Percentiles rank a stretch among this genome's conserved stretches.
These are phyloP conservation scores for Raja brachyura DNA, from an alignment of 2,113 vertebrate genomes.

Conservation along the genomic window DNA sequence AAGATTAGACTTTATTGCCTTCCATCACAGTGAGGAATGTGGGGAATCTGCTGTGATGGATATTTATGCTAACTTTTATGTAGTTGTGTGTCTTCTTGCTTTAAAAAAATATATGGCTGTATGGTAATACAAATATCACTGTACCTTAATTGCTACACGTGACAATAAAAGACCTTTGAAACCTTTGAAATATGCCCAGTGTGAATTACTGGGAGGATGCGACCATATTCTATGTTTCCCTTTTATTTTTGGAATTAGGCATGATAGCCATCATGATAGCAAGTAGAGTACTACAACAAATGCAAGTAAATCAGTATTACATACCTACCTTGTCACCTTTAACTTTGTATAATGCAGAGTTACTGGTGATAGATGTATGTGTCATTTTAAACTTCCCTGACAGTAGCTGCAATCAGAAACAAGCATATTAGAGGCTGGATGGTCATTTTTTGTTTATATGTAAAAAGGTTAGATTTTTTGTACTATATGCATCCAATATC, in stretches of 20 bases:
- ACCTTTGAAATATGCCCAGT: background rate
- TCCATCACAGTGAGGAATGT: too few species aligned
- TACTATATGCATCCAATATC: background rate
- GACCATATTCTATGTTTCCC: background rate
- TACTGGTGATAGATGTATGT: slow-evolving; percentile 83
- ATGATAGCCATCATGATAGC: too few species aligned
- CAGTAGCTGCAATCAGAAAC: slow-evolving; percentile 61
- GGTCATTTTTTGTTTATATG: background rate
- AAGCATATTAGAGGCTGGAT: background rate
- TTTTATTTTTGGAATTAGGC: background rate
- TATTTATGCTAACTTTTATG: too few species aligned
- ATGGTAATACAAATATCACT: too few species aligned
- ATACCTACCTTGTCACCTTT: slow-evolving; percentile 65
- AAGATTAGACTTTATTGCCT: too few species aligned
- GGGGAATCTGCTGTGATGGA: too few species aligned
- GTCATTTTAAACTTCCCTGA: slow-evolving; percentile 73
- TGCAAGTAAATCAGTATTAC: background rate
- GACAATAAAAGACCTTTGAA: too few species aligned
- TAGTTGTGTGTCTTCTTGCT: too few species aligned
- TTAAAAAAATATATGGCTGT: too few species aligned
- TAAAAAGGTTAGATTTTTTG: too few species aligned
- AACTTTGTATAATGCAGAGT: slow-evolving; percentile 67
- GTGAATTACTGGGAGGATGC: too few species aligned
- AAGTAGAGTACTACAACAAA: background rate
- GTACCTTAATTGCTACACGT: too few species aligned